Evolutionary conservation across 2,888 invertebrate genomes (phyloP).

Genomic region (Temnothorax ravouxi): DNA sequence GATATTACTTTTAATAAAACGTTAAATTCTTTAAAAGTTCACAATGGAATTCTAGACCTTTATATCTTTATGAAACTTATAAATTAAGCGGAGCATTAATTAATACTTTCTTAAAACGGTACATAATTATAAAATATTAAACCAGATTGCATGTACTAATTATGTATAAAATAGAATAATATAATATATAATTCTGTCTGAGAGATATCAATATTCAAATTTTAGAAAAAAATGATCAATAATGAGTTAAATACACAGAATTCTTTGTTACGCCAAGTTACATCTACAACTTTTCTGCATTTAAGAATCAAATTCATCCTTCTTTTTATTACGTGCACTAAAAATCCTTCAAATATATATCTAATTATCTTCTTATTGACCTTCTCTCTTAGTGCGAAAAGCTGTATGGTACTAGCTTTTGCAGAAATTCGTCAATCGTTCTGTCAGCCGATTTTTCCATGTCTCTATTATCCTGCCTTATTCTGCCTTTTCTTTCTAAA

Average conservation of each 20-base stretch:
- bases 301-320: neutral
- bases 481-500: neutral
- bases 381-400: neutral
- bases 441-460: neutral
- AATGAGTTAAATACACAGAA: neutral
- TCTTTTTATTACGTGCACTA: neutral
- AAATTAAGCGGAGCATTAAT: neutral
- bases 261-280: neutral
- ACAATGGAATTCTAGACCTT: neutral
- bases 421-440: neutral
- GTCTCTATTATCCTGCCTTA: constrained; percentile 3
- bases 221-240: neutral
- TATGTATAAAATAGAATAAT: constrained; percentile 1
- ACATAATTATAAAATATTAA: neutral
- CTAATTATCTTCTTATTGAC: neutral
- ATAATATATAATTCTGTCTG: neutral
- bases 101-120: neutral
- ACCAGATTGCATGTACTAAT: neutral
- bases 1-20: constrained; percentile 17
- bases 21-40: neutral
- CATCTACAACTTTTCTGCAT: neutral
- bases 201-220: neutral
- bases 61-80: neutral
- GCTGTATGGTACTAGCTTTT: neutral
- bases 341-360: neutral